Conservation (phyloP, 2,888 invertebrate genomes). For the Macrosoma leucophasiata region DNA sequence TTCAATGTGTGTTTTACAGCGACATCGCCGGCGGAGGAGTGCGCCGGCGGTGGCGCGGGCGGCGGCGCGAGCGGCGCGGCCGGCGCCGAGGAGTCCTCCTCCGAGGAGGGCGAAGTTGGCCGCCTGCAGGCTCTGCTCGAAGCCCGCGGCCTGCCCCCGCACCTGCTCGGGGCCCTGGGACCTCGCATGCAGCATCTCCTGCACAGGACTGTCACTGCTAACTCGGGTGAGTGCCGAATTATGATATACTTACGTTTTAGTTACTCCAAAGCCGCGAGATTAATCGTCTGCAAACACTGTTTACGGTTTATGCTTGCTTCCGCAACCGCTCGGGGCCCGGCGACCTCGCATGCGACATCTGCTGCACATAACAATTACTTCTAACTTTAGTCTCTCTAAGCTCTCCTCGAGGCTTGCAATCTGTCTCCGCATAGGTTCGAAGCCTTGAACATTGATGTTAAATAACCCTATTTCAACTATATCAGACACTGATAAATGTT, state of each 20-base stretch:
- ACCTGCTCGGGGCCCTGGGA: slow-evolving; percentile 95
- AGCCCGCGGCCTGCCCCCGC: slow-evolving; percentile 96
- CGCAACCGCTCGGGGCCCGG: slow-evolving; percentile 95
- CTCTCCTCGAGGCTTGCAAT: too few species aligned
- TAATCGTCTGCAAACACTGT: too few species aligned
- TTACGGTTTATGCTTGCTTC: too few species aligned
- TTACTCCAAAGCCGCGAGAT: background rate
- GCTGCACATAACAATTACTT: slow-evolving; percentile 94
- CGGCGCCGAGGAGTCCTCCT: slow-evolving; percentile 71
- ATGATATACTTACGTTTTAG: too few species aligned
- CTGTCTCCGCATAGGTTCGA: too few species aligned
- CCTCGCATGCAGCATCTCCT: slow-evolving; percentile 97
- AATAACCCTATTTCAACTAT: too few species aligned
- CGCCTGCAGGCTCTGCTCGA: slow-evolving; percentile 95
- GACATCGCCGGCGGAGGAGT: slow-evolving; percentile 56
- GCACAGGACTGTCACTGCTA: slow-evolving; percentile 94
- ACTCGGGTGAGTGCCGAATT: slow-evolving; percentile 43
- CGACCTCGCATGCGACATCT: slow-evolving; percentile 98
- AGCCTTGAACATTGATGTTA: too few species aligned
- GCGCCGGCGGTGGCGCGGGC: slow-evolving; percentile 47
- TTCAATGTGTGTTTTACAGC: slow-evolving; percentile 29
- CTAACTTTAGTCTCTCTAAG: too few species aligned
- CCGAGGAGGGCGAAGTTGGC: slow-evolving; percentile 96
- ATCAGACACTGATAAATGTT: too few species aligned
- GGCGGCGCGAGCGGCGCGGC: slow-evolving; percentile 76